Conservation (phyloP, 2,888 invertebrate species). For the Diaprepes abbreviatus region DNA sequence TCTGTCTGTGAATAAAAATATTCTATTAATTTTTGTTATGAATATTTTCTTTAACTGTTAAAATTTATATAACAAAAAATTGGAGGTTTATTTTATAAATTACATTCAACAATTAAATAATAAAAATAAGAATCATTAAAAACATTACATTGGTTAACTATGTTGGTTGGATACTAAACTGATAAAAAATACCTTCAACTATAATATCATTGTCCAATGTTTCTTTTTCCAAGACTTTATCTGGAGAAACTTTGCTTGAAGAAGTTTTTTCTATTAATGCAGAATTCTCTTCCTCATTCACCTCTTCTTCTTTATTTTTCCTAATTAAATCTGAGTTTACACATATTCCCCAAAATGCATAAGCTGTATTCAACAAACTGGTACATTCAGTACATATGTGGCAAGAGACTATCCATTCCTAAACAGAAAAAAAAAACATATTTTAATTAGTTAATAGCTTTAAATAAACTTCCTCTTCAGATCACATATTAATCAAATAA, state of each 20-base stretch:
- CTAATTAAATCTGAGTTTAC: slow-evolving; percentile 51
- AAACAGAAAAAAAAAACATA: slow-evolving; percentile 17
- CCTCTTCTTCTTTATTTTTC: slow-evolving; percentile 29
- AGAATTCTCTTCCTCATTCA: background rate
- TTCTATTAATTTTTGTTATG: too few species aligned
- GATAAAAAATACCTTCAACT: background rate
- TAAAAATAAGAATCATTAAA: too few species aligned
- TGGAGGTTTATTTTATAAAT: too few species aligned
- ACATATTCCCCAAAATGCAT: slow-evolving; percentile 54
- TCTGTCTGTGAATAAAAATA: too few species aligned
- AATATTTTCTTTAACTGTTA: too few species aligned
- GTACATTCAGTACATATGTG: slow-evolving; percentile 53
- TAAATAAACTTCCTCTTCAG: too few species aligned
- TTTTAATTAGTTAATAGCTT: too few species aligned
- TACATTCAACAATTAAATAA: too few species aligned
- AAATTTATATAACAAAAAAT: too few species aligned
- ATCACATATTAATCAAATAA: too few species aligned
- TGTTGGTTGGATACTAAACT: too few species aligned
- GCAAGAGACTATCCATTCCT: slow-evolving; percentile 52
- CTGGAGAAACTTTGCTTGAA: background rate
- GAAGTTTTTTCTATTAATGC: too few species aligned
- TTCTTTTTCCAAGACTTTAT: slow-evolving; percentile 3
- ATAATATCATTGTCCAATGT: background rate
- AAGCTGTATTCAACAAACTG: slow-evolving; percentile 50
- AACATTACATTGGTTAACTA: background rate